Conservation (phyloP, 2,797 vertebrate genomes). For the Argya squamiceps region DNA sequence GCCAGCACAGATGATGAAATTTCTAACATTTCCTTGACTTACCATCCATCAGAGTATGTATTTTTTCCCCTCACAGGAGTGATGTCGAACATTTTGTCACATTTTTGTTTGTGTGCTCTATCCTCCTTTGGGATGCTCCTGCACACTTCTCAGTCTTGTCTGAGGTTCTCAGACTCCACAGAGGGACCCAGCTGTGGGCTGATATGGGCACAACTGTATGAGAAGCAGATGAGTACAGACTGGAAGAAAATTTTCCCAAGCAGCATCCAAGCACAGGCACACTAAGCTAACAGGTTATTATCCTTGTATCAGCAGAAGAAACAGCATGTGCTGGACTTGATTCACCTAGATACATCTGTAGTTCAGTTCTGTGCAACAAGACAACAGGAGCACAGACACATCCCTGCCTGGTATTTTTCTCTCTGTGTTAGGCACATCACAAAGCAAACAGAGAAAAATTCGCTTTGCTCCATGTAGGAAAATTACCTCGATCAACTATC, state of each 20-base stretch:
- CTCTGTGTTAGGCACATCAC: not conserved
- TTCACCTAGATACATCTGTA: not conserved
- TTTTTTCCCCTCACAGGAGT: not conserved
- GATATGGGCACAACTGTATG: rapidly evolving
- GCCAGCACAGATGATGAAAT: not conserved
- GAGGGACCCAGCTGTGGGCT: not conserved
- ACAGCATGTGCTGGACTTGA: not conserved
- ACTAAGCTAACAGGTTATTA: not conserved
- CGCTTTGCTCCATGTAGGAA: not conserved
- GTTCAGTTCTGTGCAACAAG: not conserved
- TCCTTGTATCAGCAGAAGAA: not conserved
- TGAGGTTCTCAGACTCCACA: not conserved
- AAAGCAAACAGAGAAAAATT: not conserved
- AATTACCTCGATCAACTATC: not conserved
- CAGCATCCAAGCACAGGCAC: not conserved
- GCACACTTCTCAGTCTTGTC: not conserved
- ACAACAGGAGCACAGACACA: not conserved
- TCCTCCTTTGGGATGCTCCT: not conserved
- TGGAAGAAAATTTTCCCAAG: not conserved
- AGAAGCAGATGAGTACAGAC: not conserved
- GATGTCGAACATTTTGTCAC: not conserved
- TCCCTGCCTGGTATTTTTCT: not conserved
- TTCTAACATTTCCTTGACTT: not conserved
- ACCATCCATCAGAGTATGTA: not conserved
- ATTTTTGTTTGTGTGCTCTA: not conserved